phyloP scores from a whole-genome alignment of 2,113 vertebrate genomes.

The Copsychus sechellarum region DNA sequence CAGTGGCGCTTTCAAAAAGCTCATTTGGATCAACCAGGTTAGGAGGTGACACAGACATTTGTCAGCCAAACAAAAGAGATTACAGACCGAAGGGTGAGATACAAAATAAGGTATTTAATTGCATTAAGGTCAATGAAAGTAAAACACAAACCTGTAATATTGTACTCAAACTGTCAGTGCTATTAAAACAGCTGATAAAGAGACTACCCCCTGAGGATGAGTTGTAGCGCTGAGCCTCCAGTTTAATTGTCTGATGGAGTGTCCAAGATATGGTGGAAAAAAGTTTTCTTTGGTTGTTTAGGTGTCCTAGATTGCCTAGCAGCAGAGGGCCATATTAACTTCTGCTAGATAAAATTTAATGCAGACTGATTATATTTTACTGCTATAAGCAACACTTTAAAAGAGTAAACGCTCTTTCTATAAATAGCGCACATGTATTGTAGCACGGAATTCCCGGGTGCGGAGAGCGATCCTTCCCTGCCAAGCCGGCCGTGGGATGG shows the following conservation, averaged over 20 bases:
- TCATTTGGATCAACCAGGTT: background rate
- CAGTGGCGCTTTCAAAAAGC: background rate
- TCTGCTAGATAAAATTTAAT: background rate
- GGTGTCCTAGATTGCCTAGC: background rate
- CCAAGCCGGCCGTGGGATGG: fast-evolving
- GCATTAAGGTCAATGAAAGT: background rate
- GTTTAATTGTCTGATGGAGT: background rate
- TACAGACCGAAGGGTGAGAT: background rate
- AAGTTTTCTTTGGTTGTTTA: background rate
- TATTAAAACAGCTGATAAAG: background rate
- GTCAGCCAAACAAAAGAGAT: background rate
- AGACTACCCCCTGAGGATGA: background rate
- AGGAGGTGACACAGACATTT: background rate
- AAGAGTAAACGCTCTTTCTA: background rate
- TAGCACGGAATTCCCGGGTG: background rate
- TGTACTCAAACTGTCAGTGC: background rate
- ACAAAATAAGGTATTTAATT: background rate
- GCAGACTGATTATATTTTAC: background rate
- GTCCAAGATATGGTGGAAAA: background rate
- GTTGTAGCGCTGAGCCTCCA: background rate
- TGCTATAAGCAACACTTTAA: background rate
- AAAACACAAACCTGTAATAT: background rate
- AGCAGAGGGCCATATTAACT: background rate
- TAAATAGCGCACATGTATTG: background rate
- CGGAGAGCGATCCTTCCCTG: no score